Evolutionary conservation across 2,113 vertebrate genomes (phyloP).

Genomic region (Ctenodactylus gundi): DNA sequence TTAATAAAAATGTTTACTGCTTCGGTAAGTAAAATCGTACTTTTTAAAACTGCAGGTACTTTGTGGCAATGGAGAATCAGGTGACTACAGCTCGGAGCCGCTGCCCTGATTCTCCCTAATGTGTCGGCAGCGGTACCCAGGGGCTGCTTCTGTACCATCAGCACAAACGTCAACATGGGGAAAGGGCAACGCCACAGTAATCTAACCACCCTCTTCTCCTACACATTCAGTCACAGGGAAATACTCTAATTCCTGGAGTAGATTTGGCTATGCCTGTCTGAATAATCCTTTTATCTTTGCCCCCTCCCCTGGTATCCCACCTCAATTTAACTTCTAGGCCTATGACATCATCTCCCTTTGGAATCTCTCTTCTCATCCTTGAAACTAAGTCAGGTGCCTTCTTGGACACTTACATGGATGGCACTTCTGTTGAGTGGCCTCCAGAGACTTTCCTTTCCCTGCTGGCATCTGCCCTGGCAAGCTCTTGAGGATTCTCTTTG

Average conservation of each 20-base stretch:
- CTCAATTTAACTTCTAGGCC: neutral
- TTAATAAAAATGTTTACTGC: constrained; percentile 22
- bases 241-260: neutral
- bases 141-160: neutral
- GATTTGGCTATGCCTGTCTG: neutral
- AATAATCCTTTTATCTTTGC: neutral
- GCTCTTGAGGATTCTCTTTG: neutral
- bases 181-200: neutral
- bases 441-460: neutral
- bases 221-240: neutral
- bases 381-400: neutral
- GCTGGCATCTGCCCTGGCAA: fast-evolving
- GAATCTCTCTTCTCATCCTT: neutral
- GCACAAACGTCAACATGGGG: neutral
- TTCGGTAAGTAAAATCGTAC: neutral
- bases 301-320: neutral
- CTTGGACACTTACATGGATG: fast-evolving
- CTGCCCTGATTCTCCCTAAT: neutral
- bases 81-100: neutral
- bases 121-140: neutral
- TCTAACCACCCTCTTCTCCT: neutral
- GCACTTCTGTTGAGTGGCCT: neutral
- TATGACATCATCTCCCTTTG: too few species aligned
- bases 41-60: neutral
- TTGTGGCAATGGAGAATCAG: neutral